Conservation (phyloP, 2,888 invertebrate genomes). For the Isotomurus palustris region DNA sequence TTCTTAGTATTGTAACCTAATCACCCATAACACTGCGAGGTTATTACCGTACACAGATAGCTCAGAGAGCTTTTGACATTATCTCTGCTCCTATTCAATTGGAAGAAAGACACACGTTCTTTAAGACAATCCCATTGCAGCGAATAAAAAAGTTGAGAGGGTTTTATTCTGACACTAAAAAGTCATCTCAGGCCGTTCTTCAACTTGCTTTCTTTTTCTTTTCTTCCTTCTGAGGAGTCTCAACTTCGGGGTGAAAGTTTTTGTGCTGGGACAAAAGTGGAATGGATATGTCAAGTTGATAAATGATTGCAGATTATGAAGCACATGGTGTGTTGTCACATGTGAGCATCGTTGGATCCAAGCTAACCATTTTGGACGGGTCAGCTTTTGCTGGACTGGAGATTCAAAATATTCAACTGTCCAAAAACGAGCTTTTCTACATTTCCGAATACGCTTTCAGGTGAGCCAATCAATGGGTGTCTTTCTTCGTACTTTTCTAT, state of each 20-base stretch:
- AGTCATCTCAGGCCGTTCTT: not conserved
- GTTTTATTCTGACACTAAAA: too few relatives aligned
- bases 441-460: conserved; percentile 46
- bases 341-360: conserved; percentile 44
- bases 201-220: not conserved
- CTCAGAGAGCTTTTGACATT: too few relatives aligned
- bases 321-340: conserved; percentile 44
- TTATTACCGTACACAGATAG: too few relatives aligned
- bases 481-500: too few relatives aligned
- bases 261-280: not conserved
- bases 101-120: too few relatives aligned
- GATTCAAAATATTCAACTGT: conserved; percentile 44
- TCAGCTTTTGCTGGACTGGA: conserved; percentile 45
- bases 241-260: not conserved
- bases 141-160: too few relatives aligned
- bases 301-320: conserved; percentile 40
- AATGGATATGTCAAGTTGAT: not conserved
- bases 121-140: too few relatives aligned
- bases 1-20: too few relatives aligned
- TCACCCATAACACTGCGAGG: too few relatives aligned
- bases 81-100: too few relatives aligned
- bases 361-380: conserved; percentile 43
- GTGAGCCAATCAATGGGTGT: conserved; percentile 24
- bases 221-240: not conserved
- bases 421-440: conserved; percentile 42